Conservation (phyloP, 2,797 vertebrate species). For the Leptoclinus maculatus region DNA sequence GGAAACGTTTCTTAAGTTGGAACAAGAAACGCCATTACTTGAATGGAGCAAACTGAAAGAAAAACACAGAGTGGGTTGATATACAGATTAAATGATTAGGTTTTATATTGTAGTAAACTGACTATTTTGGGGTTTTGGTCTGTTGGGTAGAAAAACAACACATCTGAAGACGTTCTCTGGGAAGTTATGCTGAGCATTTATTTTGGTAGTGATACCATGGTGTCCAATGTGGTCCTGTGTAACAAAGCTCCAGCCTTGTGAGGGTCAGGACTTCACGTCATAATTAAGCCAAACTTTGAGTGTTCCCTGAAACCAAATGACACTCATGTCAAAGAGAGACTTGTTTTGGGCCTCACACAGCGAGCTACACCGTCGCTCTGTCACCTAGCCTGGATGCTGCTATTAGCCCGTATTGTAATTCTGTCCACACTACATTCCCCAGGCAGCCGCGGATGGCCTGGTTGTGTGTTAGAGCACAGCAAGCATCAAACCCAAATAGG, state of each 20-base stretch:
- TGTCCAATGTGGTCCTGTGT: neutral
- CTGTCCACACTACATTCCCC: conserved; percentile 61
- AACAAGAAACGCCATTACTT: neutral
- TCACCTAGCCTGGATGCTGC: conserved; percentile 42
- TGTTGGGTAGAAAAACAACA: neutral
- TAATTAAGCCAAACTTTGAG: conserved; percentile 1
- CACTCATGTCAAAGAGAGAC: conserved; percentile 1
- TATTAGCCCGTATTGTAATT: conserved; percentile 69
- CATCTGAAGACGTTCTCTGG: neutral
- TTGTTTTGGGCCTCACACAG: conserved; percentile 3
- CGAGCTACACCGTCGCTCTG: conserved; percentile 25
- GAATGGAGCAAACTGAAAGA: neutral
- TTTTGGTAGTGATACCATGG: neutral
- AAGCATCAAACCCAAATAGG: conserved; percentile 69
- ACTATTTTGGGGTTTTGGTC: neutral
- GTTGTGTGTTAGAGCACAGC: conserved; percentile 65
- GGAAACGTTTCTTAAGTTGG: no score
- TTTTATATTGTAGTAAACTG: neutral
- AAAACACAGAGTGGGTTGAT: neutral
- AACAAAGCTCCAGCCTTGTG: neutral
- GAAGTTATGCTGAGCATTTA: neutral
- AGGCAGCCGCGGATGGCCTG: conserved; percentile 58
- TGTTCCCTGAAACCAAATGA: conserved; percentile 6
- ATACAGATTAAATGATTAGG: neutral
- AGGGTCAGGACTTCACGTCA: neutral